Evolutionary conservation across 2,888 invertebrate genomes (phyloP).

Genomic region (Netelia melanura): DNA sequence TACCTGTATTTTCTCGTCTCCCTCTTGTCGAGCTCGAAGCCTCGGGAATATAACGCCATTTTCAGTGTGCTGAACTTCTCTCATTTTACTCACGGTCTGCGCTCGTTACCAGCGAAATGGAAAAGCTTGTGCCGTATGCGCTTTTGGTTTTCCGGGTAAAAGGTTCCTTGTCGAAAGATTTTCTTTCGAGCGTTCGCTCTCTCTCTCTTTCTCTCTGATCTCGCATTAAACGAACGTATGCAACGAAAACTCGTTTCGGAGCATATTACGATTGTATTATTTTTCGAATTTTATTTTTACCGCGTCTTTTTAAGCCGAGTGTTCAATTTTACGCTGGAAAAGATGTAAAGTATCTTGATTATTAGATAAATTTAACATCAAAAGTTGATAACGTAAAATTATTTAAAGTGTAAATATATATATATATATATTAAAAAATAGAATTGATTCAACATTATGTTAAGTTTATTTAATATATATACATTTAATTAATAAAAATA

Average conservation of each 20-base stretch:
- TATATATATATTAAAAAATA: too few species aligned
- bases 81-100: conserved; percentile 40
- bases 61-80: conserved; percentile 29
- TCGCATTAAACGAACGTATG: not conserved
- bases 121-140: conserved; percentile 32
- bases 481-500: too few species aligned
- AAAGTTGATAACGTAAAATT: too few species aligned
- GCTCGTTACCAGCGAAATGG: conserved; percentile 54
- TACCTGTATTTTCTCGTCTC: conserved; percentile 53
- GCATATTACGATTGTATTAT: not conserved
- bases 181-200: conserved; percentile 19
- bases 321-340: too few species aligned
- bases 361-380: too few species aligned
- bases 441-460: too few species aligned
- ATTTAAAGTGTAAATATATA: too few species aligned
- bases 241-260: not conserved
- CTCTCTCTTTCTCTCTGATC: conserved; percentile 18
- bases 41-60: conserved; percentile 60
- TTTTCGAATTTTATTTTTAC: not conserved
- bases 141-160: conserved; percentile 34
- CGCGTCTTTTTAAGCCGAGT: not conserved
- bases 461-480: too few species aligned
- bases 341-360: too few species aligned
- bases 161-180: conserved; percentile 38
- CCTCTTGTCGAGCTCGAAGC: conserved; percentile 32